Conservation (phyloP, 2,797 vertebrate species). For the Melanotaenia pygmaea region DNA sequence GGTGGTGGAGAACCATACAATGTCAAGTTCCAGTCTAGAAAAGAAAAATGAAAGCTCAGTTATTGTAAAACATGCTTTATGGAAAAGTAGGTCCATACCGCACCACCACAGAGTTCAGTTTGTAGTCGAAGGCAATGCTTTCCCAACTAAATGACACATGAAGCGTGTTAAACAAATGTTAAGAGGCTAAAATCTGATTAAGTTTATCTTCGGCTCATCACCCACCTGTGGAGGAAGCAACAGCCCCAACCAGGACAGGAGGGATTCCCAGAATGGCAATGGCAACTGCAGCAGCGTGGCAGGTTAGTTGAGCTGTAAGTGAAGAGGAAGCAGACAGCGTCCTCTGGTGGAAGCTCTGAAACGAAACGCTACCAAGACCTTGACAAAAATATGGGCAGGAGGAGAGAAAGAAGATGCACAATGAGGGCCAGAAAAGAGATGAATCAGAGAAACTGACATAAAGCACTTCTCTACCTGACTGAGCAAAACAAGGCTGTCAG, state of each 20-base stretch:
- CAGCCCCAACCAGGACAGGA: slow-evolving; percentile 55
- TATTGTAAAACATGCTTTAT: not conserved
- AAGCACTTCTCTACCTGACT: not conserved
- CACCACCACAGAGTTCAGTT: not conserved
- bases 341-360: slow-evolving; percentile 76
- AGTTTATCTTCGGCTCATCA: not conserved
- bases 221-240: slow-evolving; percentile 65
- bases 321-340: slow-evolving; percentile 59
- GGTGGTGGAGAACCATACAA: slow-evolving; percentile 49
- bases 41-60: not conserved
- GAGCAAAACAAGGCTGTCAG: not conserved
- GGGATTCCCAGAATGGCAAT: slow-evolving; percentile 63
- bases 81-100: not conserved
- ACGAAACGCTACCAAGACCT: slow-evolving; percentile 57
- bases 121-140: not conserved
- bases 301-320: slow-evolving; percentile 54
- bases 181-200: too few relatives aligned
- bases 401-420: not conserved
- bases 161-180: too few relatives aligned
- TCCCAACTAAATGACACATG: too few relatives aligned
- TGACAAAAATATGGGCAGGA: slow-evolving; percentile 8
- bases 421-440: too few relatives aligned
- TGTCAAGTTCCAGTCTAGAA: slow-evolving; percentile 69
- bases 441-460: not conserved
- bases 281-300: slow-evolving; percentile 47